Evolutionary conservation across 2,888 invertebrate species (phyloP), one percentile per base, ranked within the genome.

Genomic region (Caenorhabditis afra): DNA sequence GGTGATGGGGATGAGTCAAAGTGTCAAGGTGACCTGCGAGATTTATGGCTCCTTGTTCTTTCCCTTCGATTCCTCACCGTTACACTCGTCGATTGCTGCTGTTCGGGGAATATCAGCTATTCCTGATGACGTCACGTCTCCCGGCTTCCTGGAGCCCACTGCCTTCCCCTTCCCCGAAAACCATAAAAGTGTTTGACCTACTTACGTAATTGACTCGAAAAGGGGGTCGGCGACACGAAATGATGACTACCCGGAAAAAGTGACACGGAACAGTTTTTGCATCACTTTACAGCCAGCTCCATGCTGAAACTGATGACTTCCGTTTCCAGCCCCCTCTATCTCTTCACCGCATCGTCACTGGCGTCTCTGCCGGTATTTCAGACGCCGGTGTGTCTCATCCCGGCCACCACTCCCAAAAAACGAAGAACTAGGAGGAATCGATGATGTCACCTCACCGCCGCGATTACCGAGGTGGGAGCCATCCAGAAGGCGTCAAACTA

Each of bases 301-400:
- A 53, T 70, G 44, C 70, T 61, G 70, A 61, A 70, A 61, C 16
- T 59, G 59, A 68, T 52, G 59, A 68, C 59, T 68, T 68, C 68
- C 58, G 58, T 68, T 59, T 16, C 37, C 59, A 45, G 37, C 16
- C 41, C 65, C 52, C 29, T n/a, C n/a, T n/a, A n/a, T n/a, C n/a
- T n/a, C n/a, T n/a, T n/a, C 29, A 5, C 4, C 29, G 29, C 29
- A 29, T 29, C n/a, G 29, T 29, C 29, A 29, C 16, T n/a, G 44
- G 41, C 52, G 68, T 45, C 70, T 61, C 29, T n/a, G n/a, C 7
- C 29, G 29, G 29, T 29, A 29, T 29, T 29, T 5, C 29, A 29
- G 29, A 7, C 29, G 29, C 29, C 29, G 29, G 29, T 29, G 29
- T 29, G 29, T 29, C 29, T 29, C 29, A 29, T 29, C 29, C 29